Base-by-base conservation (phyloP, 2,113 vertebrate species). In the Calidris pugnax region DNA sequence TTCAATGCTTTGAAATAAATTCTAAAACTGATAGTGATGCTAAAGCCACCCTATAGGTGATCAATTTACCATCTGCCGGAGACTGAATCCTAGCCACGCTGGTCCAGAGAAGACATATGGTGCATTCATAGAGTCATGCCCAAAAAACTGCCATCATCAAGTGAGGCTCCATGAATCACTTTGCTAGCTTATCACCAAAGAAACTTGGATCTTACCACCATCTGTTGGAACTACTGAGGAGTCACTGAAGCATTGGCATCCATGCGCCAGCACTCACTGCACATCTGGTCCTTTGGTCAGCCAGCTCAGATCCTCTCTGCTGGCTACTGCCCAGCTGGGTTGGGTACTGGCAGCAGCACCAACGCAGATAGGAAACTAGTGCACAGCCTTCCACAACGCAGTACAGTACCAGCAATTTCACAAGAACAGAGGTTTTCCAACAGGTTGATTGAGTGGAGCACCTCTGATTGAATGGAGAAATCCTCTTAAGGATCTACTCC, bases 31-130 rank as follows among this genome's bases (percentile, higher is more conserved):
- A 97, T 94, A 91, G 89, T 20, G 74, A 90, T 83, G 92, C 81
- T 95, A 87, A 89, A 96, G 91, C 87, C 94, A 96, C 95, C 92
- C 94, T 95, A 96, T 96, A 96, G 94, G 95, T 95, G 96, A 97
- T 97, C 95, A 93, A 66, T 96, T 92, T 91, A 89, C 96, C 96
- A 97, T 95, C 95, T 96, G 95, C 97, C 96, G 95, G 95, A 66
- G 74, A 47, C 85, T 91, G 95, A 96, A 96, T 94, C 93, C 94
- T 87, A 96, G 79, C 90, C 95, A 87, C 17, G 7, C 94, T 95
- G 95, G 96, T 96, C 95, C 94, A 97, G 96, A 95, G 96, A 97
- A 94, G 97, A 95, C 96, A 97, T 97, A 97, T 92, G 95, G 96
- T 82, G 84, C 90, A 94, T 95, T 96, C 94, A 95, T 85, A 94